Evolutionary conservation across 2,888 invertebrate genomes (phyloP).

Genomic region (Oxyteleia sp.): DNA sequence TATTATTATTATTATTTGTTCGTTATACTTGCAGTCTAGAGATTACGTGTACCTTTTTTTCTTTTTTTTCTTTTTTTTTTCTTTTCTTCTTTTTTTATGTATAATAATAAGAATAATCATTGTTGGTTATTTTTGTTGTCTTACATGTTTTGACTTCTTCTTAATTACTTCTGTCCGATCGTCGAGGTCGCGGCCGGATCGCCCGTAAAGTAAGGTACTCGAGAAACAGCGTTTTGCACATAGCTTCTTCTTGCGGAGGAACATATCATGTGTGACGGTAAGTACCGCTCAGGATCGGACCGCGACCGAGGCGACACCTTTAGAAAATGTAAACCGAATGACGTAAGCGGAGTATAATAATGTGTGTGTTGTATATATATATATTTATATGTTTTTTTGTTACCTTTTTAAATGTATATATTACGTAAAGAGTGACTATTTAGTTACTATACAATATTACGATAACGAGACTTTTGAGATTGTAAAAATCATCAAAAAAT

Average conservation of each 20-base stretch:
- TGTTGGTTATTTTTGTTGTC: no score
- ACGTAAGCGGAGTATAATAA: slow-evolving; percentile 80
- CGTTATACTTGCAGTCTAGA: slow-evolving; percentile 86
- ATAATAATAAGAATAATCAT: no score
- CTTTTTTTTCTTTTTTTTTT: slow-evolving; percentile 10
- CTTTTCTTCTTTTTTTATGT: no score
- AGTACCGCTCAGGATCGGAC: slow-evolving; percentile 42
- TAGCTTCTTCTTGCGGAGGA: slow-evolving; percentile 44
- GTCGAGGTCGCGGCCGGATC: slow-evolving; percentile 7
- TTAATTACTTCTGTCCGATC: background rate
- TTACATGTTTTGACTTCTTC: background rate
- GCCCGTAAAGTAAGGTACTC: slow-evolving; percentile 43
- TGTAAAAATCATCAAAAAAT: slow-evolving; percentile 91
- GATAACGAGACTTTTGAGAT: slow-evolving; percentile 89
- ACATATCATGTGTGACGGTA: slow-evolving; percentile 53
- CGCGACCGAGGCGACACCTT: slow-evolving; percentile 14
- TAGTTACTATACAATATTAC: slow-evolving; percentile 87
- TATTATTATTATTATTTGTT: slow-evolving; percentile 81
- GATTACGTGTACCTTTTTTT: slow-evolving; percentile 71
- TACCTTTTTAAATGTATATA: slow-evolving; percentile 74
- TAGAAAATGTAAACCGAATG: slow-evolving; percentile 72
- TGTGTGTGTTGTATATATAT: slow-evolving; percentile 48
- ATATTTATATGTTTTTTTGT: slow-evolving; percentile 22
- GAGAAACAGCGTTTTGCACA: slow-evolving; percentile 25
- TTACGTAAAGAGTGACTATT: slow-evolving; percentile 88